Base-by-base conservation (phyloP, 2,797 vertebrate species). In the Gadopsis marmoratus region DNA sequence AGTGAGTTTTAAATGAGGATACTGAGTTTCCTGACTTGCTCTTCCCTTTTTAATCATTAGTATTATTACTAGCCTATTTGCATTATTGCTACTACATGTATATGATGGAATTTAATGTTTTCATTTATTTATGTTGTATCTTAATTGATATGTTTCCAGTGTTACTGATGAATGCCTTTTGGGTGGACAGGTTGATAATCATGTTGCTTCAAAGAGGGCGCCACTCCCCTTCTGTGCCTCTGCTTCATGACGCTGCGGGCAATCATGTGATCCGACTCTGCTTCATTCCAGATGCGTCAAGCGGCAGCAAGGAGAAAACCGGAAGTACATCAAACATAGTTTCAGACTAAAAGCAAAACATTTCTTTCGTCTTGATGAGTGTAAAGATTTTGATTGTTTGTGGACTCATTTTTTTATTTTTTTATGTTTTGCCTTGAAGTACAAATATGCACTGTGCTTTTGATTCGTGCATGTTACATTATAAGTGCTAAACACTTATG, bases 181-280 rank as follows among this genome's bases (percentile, higher is more conserved):
- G 62, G 60, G 65, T 74, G 68, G 19, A 47, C n/a, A 41, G 60
- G 55, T 41, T 74, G 72, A 82, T 85, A 16, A 85, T 89, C 17
- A 53, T 65, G 78, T 82, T 89, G 76, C 90, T 96, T 96, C 92
- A 95, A 96, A 96, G 95, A 95, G 93, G 94, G 94, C 96, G 95
- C 96, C 94, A 95, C 92, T 93, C 87, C 92, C 89, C 91, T 91
- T 91, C 91, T 86, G 91, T 90, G 87, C 88, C 89, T 91, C 91
- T 85, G 86, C 88, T 91, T 91, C 92, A 92, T 96, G 95, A 96
- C 95, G 95, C 96, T 95, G 78, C 75, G 83, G 92, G 91, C 86
- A 87, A 90, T 97, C 97, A 97, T 95, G 96, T 97, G 96, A 97
- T 94, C 92, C 88, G 84, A 85, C 66, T 87, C 90, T 90, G 91